phyloP scores from a whole-genome alignment of 2,888 invertebrate species.

The Pseudococcus jackbeardsleyi region DNA sequence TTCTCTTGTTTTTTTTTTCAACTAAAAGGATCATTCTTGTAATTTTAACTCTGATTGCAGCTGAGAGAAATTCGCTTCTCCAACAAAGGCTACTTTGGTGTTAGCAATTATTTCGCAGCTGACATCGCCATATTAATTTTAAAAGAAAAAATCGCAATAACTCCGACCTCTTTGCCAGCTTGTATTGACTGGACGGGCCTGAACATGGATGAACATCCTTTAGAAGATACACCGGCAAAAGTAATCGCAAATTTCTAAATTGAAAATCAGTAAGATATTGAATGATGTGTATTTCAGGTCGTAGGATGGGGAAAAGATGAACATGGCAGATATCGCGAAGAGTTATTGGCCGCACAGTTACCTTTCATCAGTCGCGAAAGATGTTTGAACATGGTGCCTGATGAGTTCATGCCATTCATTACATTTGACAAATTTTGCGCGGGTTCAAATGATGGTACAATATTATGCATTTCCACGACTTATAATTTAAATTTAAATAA shows the following conservation, averaged over 20 bases:
- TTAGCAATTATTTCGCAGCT: constrained; percentile 63
- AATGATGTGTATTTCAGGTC: constrained; percentile 65
- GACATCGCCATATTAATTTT: constrained; percentile 66
- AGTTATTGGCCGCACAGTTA: constrained; percentile 66
- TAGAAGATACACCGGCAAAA: constrained; percentile 64
- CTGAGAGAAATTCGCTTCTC: background rate
- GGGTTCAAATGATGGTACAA: constrained; percentile 64
- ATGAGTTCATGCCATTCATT: constrained; percentile 66
- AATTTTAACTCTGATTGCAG: no score
- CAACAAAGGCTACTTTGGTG: constrained; percentile 58
- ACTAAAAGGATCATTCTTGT: no score
- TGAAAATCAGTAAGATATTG: background rate
- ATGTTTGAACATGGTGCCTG: constrained; percentile 65
- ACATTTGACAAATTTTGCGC: constrained; percentile 68
- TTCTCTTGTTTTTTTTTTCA: no score
- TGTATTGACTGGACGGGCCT: constrained; percentile 66
- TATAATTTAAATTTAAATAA: no score
- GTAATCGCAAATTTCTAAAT: constrained; percentile 55
- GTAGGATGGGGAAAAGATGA: constrained; percentile 68
- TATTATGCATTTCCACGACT: no score
- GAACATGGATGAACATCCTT: background rate
- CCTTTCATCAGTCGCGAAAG: constrained; percentile 66
- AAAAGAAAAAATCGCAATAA: constrained; percentile 61
- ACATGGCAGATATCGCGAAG: constrained; percentile 64
- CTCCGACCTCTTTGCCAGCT: constrained; percentile 66